Evolutionary conservation across 2,113 vertebrate species (phyloP).

Genomic region (Callospermophilus lateralis): DNA sequence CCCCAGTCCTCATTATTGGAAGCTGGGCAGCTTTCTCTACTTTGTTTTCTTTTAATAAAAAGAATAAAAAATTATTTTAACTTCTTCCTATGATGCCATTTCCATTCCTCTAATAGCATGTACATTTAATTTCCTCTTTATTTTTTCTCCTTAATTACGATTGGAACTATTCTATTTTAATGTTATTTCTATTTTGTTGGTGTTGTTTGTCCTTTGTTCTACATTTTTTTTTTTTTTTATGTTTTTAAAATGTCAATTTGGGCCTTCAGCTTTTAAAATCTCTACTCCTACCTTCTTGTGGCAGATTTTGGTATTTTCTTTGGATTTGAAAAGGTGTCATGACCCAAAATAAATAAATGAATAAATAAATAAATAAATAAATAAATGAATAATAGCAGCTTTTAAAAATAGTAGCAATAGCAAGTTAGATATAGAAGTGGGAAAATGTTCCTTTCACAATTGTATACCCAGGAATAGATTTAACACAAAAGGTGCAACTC

Average conservation of each 20-base stretch:
- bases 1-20: background rate
- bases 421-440: constrained; percentile 42
- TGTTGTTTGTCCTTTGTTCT: background rate
- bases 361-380: no score
- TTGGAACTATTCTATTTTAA: background rate
- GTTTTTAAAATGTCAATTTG: background rate
- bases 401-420: constrained; percentile 45
- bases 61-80: background rate
- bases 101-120: background rate
- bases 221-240: background rate
- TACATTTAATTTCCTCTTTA: background rate
- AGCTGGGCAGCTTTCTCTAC: background rate
- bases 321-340: constrained; percentile 21
- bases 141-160: background rate
- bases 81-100: background rate
- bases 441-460: constrained; percentile 16
- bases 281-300: background rate
- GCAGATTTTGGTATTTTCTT: constrained; percentile 39
- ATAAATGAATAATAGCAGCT: background rate
- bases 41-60: background rate
- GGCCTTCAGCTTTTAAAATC: background rate
- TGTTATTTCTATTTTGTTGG: background rate
- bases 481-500: background rate
- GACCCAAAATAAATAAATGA: background rate
- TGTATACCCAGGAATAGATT: background rate